phyloP scores from a whole-genome alignment of 2,888 invertebrate genomes.

The Ligdia adustata region DNA sequence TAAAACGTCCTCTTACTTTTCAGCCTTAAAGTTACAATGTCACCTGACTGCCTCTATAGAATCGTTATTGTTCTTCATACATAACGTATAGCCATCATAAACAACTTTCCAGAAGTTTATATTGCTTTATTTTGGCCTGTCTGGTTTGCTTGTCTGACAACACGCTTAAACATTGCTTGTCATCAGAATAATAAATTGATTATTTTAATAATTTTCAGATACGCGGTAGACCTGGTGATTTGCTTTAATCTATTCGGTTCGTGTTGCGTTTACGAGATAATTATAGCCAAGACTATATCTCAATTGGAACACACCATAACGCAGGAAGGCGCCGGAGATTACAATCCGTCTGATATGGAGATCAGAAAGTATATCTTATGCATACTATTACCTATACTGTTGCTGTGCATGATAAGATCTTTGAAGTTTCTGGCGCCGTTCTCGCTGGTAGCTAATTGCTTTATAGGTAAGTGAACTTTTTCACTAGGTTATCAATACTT shows the following conservation, averaged over 20 bases:
- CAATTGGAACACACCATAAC: conserved; percentile 45
- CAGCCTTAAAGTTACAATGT: too few species aligned
- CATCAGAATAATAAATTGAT: too few species aligned
- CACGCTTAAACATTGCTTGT: too few species aligned
- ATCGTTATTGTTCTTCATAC: too few species aligned
- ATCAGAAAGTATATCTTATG: conserved; percentile 49
- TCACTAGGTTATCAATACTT: too few species aligned
- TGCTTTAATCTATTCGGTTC: conserved; percentile 75
- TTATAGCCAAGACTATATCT: conserved; percentile 72
- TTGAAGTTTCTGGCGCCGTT: conserved; percentile 67
- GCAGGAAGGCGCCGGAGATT: not conserved
- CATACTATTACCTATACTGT: conserved; percentile 51
- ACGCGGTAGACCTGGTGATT: conserved; percentile 64
- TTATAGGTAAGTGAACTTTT: conserved; percentile 64
- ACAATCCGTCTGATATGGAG: not conserved
- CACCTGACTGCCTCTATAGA: too few species aligned
- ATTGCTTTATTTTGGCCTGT: too few species aligned
- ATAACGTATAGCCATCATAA: too few species aligned
- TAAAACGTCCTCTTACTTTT: too few species aligned
- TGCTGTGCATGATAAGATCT: conserved; percentile 61
- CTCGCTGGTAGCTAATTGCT: conserved; percentile 55
- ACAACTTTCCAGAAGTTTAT: too few species aligned
- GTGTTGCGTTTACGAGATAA: conserved; percentile 74
- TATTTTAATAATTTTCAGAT: too few species aligned
- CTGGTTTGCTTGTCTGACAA: too few species aligned